Conservation (phyloP, 2,888 invertebrate species). For the Acanthosepion esculentum region DNA sequence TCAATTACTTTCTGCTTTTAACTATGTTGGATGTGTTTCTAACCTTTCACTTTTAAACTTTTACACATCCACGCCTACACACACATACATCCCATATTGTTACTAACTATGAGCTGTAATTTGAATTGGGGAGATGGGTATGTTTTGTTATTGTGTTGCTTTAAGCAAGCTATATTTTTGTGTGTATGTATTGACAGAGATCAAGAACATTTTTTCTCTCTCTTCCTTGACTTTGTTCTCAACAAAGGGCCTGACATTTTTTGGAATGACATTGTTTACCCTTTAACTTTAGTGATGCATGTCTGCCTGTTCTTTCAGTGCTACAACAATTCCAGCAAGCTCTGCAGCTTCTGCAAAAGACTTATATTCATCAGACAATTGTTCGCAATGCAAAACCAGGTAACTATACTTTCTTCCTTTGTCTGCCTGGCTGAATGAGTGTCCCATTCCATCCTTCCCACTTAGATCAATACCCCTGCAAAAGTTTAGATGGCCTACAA, state of each 20-base stretch:
- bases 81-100: not conserved
- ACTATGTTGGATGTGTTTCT: not conserved
- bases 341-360: conserved; percentile 63
- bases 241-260: not conserved
- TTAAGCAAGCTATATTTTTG: not conserved
- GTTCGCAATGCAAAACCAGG: conserved; percentile 66
- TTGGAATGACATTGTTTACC: not conserved
- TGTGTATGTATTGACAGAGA: not conserved
- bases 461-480: not conserved
- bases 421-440: not conserved
- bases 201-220: not conserved
- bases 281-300: not conserved
- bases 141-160: not conserved
- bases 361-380: conserved; percentile 64
- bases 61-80: not conserved
- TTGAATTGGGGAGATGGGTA: not conserved
- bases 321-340: conserved; percentile 64
- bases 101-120: not conserved
- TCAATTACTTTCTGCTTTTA: not conserved
- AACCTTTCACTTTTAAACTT: not conserved
- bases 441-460: not conserved
- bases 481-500: no score
- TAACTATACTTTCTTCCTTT: conserved; percentile 50
- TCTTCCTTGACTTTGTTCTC: not conserved
- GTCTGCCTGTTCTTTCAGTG: conserved; percentile 58